phyloP scores from a whole-genome alignment of 2,797 vertebrate genomes.

The Halcyon smyrnensis region DNA sequence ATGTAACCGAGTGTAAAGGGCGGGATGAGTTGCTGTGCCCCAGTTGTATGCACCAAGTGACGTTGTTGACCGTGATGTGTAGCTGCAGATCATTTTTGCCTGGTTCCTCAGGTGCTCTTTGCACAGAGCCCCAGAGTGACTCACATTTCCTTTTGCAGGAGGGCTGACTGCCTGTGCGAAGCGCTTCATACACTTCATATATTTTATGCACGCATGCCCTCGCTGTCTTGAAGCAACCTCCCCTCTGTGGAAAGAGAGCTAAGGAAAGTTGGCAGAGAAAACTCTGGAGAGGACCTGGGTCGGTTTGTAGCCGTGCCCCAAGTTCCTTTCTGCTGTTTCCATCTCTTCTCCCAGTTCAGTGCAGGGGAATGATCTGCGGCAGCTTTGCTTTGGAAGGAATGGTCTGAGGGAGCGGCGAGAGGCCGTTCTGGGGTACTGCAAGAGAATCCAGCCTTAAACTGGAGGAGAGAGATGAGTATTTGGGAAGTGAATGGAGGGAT shows the following conservation, averaged over 20 bases:
- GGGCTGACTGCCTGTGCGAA: background rate
- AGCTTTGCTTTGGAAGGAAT: background rate
- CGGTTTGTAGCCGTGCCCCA: background rate
- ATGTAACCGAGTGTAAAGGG: rapidly evolving
- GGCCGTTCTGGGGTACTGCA: background rate
- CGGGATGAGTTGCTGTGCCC: background rate
- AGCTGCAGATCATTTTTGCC: background rate
- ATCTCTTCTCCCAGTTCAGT: background rate
- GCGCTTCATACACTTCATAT: background rate
- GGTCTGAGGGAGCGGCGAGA: background rate
- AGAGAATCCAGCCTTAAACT: background rate
- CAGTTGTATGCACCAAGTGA: rapidly evolving
- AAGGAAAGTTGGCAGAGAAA: background rate
- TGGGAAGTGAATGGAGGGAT: background rate
- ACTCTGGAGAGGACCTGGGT: background rate
- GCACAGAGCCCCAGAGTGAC: background rate
- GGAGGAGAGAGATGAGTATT: background rate
- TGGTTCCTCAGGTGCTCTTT: background rate
- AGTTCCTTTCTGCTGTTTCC: background rate
- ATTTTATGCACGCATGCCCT: background rate
- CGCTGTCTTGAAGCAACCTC: background rate
- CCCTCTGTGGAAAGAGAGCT: background rate
- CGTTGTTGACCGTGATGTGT: rapidly evolving
- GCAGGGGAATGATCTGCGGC: background rate
- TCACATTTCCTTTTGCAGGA: background rate